These are phyloP conservation scores for Yponomeuta plumbellus DNA, from an alignment of 2,888 invertebrate species.

Conservation along the genomic window DNA sequence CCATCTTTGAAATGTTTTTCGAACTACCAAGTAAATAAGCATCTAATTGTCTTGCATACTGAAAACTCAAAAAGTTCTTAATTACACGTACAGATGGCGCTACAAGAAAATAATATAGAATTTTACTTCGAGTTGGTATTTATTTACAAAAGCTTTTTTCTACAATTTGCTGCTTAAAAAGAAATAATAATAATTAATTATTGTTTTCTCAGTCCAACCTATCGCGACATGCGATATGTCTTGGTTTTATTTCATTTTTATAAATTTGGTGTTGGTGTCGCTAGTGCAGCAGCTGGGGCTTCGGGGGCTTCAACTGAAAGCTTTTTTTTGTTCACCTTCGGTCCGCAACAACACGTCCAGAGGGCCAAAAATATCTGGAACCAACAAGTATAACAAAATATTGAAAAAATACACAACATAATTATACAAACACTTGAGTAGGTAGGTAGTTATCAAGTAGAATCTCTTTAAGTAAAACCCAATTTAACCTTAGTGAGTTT, in stretches of 20 bases:
- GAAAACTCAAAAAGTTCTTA: neutral
- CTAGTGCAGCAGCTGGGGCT: neutral
- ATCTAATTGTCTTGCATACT: neutral
- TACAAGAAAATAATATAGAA: neutral
- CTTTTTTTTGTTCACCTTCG: neutral
- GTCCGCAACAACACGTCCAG: neutral
- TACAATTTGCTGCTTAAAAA: conserved; percentile 7
- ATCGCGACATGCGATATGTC: neutral
- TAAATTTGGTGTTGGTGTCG: neutral
- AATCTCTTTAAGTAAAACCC: too few relatives aligned
- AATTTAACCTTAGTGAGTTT: too few relatives aligned
- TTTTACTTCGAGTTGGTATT: conserved; percentile 13
- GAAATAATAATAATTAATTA: neutral
- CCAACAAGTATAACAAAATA: too few relatives aligned
- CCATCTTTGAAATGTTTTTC: neutral
- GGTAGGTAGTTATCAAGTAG: too few relatives aligned
- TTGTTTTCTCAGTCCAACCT: neutral
- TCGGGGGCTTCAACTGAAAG: neutral
- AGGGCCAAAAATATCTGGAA: neutral
- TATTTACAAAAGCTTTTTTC: conserved; percentile 6
- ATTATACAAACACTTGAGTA: neutral
- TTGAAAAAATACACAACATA: neutral
- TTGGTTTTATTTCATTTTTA: neutral
- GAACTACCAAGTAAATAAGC: neutral
- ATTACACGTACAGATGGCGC: neutral